phyloP scores from a whole-genome alignment of 2,888 invertebrate genomes.

The Rhogogaster chlorosoma region DNA sequence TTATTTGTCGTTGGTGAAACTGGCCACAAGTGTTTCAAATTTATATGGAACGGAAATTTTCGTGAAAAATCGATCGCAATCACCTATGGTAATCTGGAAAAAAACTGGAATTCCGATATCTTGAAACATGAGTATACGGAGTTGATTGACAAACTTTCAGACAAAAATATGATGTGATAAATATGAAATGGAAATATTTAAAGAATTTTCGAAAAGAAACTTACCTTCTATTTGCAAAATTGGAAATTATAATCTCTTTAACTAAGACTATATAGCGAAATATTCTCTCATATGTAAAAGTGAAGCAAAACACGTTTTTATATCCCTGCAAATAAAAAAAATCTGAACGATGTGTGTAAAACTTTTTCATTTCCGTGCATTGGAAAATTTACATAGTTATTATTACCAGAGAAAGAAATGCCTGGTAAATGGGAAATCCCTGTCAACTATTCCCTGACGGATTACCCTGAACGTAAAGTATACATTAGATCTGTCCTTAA shows the following conservation, averaged over 20 bases:
- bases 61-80: neutral
- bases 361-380: neutral
- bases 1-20: too few species aligned
- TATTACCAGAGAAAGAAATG: neutral
- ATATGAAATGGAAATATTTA: neutral
- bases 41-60: neutral
- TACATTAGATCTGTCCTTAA: too few species aligned
- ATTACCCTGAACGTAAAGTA: neutral
- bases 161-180: neutral
- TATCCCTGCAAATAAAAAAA: too few species aligned
- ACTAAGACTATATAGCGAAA: too few species aligned
- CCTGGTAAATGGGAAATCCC: neutral
- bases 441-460: neutral
- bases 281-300: too few species aligned
- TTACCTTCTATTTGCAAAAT: too few species aligned
- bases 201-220: neutral
- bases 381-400: neutral
- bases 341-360: too few species aligned
- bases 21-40: too few species aligned
- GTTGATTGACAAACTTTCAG: neutral
- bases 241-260: too few species aligned
- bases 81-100: neutral
- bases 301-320: too few species aligned
- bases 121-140: neutral
- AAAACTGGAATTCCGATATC: neutral